Conservation (phyloP, 2,113 vertebrate species). For the Austrofundulus limnaeus region DNA sequence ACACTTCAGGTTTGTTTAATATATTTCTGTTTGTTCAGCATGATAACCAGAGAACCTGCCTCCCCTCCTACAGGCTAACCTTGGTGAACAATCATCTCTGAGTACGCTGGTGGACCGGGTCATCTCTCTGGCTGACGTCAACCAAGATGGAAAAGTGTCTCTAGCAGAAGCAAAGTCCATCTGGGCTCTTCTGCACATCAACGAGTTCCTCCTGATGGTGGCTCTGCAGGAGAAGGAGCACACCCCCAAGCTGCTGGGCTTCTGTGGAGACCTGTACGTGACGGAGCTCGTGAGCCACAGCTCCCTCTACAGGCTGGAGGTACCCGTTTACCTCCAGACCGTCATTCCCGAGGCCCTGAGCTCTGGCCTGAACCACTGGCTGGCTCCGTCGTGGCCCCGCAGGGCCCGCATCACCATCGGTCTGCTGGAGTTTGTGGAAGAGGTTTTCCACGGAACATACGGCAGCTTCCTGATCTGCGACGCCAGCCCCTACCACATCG, state of each 20-base stretch:
- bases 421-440: slow-evolving; percentile 94
- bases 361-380: slow-evolving; percentile 87
- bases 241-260: slow-evolving; percentile 87
- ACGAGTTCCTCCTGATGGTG: slow-evolving; percentile 91
- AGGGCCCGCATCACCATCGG: slow-evolving; percentile 92
- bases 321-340: slow-evolving; percentile 82
- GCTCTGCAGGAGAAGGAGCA: slow-evolving; percentile 91
- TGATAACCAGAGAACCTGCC: background rate
- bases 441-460: slow-evolving; percentile 93
- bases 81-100: slow-evolving; percentile 90
- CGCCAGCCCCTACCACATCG: slow-evolving; percentile 83
- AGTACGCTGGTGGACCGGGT: slow-evolving; percentile 82
- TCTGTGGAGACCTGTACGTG: slow-evolving; percentile 91
- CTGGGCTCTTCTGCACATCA: slow-evolving; percentile 93
- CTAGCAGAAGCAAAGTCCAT: slow-evolving; percentile 94
- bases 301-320: slow-evolving; percentile 82
- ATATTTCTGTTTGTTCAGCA: too few relatives aligned
- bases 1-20: too few relatives aligned
- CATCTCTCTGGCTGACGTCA: slow-evolving; percentile 89
- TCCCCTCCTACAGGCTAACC: slow-evolving; percentile 79
- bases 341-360: slow-evolving; percentile 83
- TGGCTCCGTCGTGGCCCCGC: slow-evolving; percentile 90
- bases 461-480: slow-evolving; percentile 96
- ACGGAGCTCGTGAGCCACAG: slow-evolving; percentile 85
- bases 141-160: slow-evolving; percentile 88